phyloP scores from a whole-genome alignment of 2,888 invertebrate species.

The Cancer borealis region DNA sequence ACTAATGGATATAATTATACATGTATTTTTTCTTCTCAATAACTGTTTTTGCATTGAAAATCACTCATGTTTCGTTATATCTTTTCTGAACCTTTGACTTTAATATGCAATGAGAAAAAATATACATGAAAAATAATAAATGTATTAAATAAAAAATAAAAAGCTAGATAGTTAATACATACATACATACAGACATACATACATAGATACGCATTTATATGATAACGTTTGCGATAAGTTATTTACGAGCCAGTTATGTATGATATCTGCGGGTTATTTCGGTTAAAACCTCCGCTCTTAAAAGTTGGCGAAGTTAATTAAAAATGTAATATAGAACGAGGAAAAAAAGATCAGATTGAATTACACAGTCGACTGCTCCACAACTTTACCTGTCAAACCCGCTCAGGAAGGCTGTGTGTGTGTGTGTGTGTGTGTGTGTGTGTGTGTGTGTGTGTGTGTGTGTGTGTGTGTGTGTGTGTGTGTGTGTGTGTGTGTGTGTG shows the following conservation, averaged over 20 bases:
- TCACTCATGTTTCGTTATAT: background rate
- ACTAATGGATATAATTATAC: background rate
- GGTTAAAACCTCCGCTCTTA: background rate
- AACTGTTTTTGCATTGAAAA: background rate
- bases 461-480: background rate
- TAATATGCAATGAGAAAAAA: background rate
- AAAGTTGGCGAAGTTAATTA: constrained; percentile 25
- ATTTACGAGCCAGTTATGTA: constrained; percentile 25
- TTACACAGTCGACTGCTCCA: constrained; percentile 27
- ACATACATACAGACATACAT: background rate
- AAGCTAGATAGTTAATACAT: background rate
- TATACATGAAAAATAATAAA: background rate
- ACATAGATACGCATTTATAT: background rate
- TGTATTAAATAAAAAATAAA: background rate
- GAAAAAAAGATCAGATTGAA: background rate
- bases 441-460: background rate
- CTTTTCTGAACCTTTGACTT: background rate
- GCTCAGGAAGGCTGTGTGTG: background rate
- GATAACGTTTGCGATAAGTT: background rate
- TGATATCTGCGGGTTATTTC: constrained; percentile 40
- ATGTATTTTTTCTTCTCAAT: background rate
- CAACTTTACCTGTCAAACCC: constrained; percentile 29
- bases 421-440: background rate
- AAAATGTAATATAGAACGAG: background rate
- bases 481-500: too few relatives aligned